phyloP scores from a whole-genome alignment of 1,140 invertebrate genomes.

The Eumaeus atala region DNA sequence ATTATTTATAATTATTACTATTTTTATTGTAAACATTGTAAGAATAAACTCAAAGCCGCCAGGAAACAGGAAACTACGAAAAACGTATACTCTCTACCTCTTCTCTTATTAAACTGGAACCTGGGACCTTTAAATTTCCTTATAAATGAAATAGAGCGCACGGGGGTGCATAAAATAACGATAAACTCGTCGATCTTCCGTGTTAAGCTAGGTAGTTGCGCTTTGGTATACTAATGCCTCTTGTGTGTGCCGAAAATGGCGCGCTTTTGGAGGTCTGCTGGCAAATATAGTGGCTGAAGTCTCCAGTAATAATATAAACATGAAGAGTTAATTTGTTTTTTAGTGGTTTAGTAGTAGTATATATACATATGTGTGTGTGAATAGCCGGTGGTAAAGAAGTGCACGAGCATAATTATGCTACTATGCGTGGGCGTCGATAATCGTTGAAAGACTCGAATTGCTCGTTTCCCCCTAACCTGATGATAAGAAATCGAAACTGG shows the following conservation, averaged over 20 bases:
- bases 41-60: background rate
- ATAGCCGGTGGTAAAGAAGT: no score
- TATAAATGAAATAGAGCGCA: constrained; percentile 34
- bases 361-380: no score
- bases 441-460: no score
- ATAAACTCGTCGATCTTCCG: constrained; percentile 31
- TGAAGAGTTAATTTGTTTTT: no score
- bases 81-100: constrained; percentile 14
- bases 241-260: constrained; percentile 18
- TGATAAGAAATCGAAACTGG: no score
- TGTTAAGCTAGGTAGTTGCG: constrained; percentile 28
- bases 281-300: background rate
- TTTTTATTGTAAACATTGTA: no score
- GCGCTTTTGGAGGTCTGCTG: background rate
- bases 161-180: constrained; percentile 56
- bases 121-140: constrained; percentile 34
- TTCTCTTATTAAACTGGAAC: constrained; percentile 46
- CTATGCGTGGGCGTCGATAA: no score
- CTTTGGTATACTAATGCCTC: constrained; percentile 24
- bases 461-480: no score
- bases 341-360: no score
- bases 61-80: constrained; percentile 10
- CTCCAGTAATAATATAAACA: background rate
- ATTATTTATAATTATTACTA: no score
- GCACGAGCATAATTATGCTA: no score